Conservation (phyloP, 2,113 vertebrate genomes). For the Petromus typicus region DNA sequence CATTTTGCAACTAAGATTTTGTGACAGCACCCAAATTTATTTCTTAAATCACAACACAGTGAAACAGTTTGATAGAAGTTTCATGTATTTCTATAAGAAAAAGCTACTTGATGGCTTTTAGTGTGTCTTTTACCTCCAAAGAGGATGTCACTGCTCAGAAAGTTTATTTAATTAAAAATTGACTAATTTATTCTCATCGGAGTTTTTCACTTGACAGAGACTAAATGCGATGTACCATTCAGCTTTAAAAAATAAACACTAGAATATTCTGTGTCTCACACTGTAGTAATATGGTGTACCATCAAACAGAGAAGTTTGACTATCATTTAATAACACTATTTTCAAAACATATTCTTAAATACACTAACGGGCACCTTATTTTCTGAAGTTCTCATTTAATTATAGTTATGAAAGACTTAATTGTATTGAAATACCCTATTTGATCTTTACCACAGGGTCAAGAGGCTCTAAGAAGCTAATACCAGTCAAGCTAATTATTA, state of each 20-base stretch:
- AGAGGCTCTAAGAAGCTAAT: constrained; percentile 52
- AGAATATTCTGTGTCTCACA: not conserved
- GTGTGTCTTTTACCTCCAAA: not conserved
- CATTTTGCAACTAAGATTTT: not conserved
- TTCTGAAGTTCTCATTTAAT: constrained; percentile 45
- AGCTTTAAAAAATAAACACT: not conserved
- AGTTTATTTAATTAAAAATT: not conserved
- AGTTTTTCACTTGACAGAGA: not conserved
- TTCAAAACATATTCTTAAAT: constrained; percentile 33
- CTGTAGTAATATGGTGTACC: not conserved
- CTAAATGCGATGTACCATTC: not conserved
- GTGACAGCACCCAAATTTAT: not conserved
- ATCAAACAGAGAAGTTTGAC: not conserved
- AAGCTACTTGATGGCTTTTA: not conserved
- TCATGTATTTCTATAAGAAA: not conserved
- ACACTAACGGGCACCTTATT: not conserved
- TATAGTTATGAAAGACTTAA: constrained; percentile 56
- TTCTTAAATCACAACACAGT: not conserved
- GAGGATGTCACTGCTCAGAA: not conserved
- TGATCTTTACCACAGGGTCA: constrained; percentile 34
- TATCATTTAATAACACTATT: not conserved
- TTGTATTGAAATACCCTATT: not conserved
- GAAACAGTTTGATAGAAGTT: not conserved
- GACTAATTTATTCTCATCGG: not conserved
- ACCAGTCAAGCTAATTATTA: constrained; percentile 48